Base-by-base conservation (phyloP, 2,888 invertebrate species). In the Acanthosepion esculentum region DNA sequence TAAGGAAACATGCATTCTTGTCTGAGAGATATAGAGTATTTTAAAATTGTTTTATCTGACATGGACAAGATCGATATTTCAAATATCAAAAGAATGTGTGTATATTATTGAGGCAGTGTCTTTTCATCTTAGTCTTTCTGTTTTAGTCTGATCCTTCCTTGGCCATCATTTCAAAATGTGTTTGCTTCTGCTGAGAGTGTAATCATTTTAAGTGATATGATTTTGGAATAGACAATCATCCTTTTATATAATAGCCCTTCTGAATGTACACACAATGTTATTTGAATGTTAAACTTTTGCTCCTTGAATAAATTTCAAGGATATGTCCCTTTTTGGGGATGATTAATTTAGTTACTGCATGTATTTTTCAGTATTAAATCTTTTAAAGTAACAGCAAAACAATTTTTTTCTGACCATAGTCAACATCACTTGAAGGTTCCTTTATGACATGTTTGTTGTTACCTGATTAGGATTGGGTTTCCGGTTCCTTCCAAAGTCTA, bases 151-250 rank as follows among this genome's bases (percentile, higher is more conserved):
- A 78, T 78, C 78, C 78, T 78, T 78, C 78, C n/a, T n/a, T 78
- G 7, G 78, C 78, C 78, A 78, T 78, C n/a, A n/a, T 12, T 78
- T 78, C 78, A 33, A 78, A 78, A 15, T 59, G 20, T 59, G 6
- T 59, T 59, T 23, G 20, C 20, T 23, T 59, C 5, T n/a, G 78
- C n/a, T 12, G 78, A 78, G 33, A 64, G 7, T 20, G 64, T 64
- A 64, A 78, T 78, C n/a, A 78, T 78, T 78, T 78, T 78, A 78
- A 78, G 78, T 78, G 78, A 33, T 78, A 78, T 33, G 78, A 78
- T 33, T 78, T 78, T 0, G 29, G 3, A 78, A 78, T n/a, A 78
- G 29, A n/a, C n/a, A 78, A n/a, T 8, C 29, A 78, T 78, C n/a
- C n/a, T n/a, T 29, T 41, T 8, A 29, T 78, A n/a, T 29, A n/a